These are phyloP conservation scores for Dysmachus trigonus DNA, from an alignment of 2,888 invertebrate genomes.

Conservation along the genomic window DNA sequence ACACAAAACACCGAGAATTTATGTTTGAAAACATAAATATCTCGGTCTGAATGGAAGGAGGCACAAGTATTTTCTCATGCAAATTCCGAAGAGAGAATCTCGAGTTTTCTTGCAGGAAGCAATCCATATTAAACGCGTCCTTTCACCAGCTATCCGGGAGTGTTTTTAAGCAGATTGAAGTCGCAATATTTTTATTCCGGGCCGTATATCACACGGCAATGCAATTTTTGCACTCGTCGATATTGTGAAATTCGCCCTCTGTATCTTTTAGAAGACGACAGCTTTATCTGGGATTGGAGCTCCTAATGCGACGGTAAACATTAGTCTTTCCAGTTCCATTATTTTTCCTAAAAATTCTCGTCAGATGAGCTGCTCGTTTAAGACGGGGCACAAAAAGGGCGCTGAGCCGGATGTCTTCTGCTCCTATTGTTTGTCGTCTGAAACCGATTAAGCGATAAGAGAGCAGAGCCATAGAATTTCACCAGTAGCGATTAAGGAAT, in stretches of 20 bases:
- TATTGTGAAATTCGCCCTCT: neutral
- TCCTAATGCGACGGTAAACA: constrained; percentile 3
- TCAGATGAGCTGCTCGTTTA: neutral
- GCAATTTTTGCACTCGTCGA: neutral
- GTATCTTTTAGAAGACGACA: neutral
- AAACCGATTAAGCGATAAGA: constrained; percentile 39
- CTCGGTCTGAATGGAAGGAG: neutral
- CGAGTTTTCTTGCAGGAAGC: neutral
- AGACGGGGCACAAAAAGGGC: too few species aligned
- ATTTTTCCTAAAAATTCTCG: neutral
- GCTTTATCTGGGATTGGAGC: neutral
- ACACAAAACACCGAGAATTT: neutral
- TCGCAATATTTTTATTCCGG: neutral
- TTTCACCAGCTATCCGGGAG: neutral
- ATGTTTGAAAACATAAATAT: neutral
- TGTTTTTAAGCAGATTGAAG: neutral
- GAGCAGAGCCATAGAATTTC: constrained; percentile 16
- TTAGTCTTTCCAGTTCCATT: neutral
- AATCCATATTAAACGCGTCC: neutral
- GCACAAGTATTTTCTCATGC: neutral
- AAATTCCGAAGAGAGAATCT: neutral
- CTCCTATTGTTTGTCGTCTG: constrained; percentile 8
- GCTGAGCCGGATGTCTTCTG: neutral
- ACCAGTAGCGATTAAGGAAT: constrained; percentile 5
- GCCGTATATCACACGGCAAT: neutral